Base-by-base conservation (phyloP, 92 coral and sea anemone genomes). In the Phenganax stokvisi region DNA sequence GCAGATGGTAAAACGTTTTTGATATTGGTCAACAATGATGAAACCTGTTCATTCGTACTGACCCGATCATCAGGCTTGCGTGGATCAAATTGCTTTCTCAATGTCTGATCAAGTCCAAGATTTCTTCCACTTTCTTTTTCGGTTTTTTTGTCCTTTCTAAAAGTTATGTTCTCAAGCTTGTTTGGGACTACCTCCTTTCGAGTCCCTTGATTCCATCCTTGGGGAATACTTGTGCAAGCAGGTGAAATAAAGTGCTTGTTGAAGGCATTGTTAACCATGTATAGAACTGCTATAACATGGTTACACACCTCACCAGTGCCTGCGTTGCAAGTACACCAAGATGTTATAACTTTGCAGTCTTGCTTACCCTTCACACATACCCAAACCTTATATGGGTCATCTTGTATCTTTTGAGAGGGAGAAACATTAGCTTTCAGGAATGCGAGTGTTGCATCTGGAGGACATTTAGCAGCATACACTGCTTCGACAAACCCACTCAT, bases 151-250 rank as follows among this genome's bases (percentile, higher is more conserved):
- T 84, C 76, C 53, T 75, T 84, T 63, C 66, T 31, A 54, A 84
- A 84, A 53, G 57, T 84, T 8, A 84, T 74, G 54, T 84, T 69
- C 16, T 54, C 15, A 17, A 84, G 62, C 31, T 84, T 75, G 27
- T 75, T 75, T 12, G 83, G 83, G 30, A 47, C 61, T 9, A 84
- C 86, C 17, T 84, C 82, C 69, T 76, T 84, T 17, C 44, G 54
- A 1, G 86, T 84, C 37, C 82, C 83, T 17, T 51, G 63, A 64
- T 84, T 84, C 86, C 83, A 63, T 15, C 82, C 83, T 74, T 76
- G 83, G 6, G 83, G 86, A 47, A 83, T 72, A 65, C 86, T 74
- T 9, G 86, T 84, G 51, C 86, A 76, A 9, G 83, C 76, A 6
- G 82, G 83, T 17, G 82, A 84, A 62, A 75, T 76, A 37, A 61